A percentile compares a stretch with the other conserved stretches of the same genome.
Evolutionary conservation across 2,888 invertebrate species (phyloP).

Genomic region (Branchinecta sandiegonensis): DNA sequence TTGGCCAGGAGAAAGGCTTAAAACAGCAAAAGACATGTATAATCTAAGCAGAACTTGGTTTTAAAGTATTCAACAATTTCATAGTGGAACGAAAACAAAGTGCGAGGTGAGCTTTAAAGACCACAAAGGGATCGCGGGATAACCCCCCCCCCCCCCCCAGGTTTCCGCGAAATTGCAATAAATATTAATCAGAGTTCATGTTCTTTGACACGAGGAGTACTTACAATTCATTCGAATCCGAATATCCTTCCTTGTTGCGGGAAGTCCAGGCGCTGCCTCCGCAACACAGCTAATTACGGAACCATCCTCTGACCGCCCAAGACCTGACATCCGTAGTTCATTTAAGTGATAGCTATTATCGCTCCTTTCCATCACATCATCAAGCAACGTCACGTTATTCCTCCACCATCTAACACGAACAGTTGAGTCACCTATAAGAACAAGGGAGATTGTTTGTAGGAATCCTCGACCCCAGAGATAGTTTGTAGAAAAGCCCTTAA

Average conservation of each 20-base stretch:
- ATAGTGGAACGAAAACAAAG: no score
- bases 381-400: not conserved
- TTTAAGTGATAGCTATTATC: conserved; percentile 5
- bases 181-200: no score
- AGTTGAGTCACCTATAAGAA: conserved; percentile 19
- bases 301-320: conserved; percentile 17
- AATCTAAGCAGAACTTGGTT: no score
- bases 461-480: no score
- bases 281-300: conserved; percentile 14
- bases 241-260: conserved; percentile 17
- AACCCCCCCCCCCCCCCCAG: no score
- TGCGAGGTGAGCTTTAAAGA: no score
- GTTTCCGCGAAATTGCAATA: no score
- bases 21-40: no score
- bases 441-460: not conserved
- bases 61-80: no score
- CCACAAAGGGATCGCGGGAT: no score
- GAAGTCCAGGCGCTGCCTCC: conserved; percentile 17
- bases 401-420: conserved; percentile 18
- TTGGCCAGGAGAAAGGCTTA: no score
- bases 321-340: conserved; percentile 7
- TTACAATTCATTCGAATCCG: conserved; percentile 18
- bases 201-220: not conserved
- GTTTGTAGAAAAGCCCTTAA: no score
- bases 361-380: not conserved